Conservation (phyloP, 2,113 vertebrate genomes). For the Cyanoderma ruficeps region DNA sequence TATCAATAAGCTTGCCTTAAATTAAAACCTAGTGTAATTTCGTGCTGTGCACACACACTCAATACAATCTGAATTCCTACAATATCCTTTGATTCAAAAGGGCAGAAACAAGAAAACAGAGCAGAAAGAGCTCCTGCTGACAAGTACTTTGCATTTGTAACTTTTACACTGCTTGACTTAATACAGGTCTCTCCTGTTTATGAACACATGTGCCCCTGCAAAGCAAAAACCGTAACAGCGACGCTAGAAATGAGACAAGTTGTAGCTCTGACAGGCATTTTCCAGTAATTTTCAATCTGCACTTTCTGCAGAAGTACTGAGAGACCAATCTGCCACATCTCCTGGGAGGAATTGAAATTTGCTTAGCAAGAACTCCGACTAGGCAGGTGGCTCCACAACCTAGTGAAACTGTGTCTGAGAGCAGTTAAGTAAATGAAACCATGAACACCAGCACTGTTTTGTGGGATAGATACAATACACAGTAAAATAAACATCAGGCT, state of each 20-base stretch:
- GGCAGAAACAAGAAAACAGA: background rate
- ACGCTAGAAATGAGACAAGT: background rate
- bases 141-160: background rate
- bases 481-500: background rate
- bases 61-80: background rate
- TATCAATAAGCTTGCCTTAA: background rate
- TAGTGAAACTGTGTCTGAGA: background rate
- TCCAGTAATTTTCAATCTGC: background rate
- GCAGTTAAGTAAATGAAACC: background rate
- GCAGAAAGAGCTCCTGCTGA: background rate
- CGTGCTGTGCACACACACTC: accelerated
- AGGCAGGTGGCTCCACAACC: background rate
- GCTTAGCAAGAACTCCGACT: background rate
- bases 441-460: background rate
- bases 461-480: background rate
- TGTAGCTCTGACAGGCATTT: accelerated
- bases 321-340: background rate
- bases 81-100: background rate
- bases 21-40: background rate
- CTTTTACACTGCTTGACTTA: background rate
- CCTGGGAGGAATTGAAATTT: background rate
- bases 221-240: background rate
- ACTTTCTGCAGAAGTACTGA: background rate
- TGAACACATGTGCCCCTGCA: background rate
- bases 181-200: background rate